Evolutionary conservation across 2,888 invertebrate species (phyloP).

Genomic region (Phyto melanocephala): DNA sequence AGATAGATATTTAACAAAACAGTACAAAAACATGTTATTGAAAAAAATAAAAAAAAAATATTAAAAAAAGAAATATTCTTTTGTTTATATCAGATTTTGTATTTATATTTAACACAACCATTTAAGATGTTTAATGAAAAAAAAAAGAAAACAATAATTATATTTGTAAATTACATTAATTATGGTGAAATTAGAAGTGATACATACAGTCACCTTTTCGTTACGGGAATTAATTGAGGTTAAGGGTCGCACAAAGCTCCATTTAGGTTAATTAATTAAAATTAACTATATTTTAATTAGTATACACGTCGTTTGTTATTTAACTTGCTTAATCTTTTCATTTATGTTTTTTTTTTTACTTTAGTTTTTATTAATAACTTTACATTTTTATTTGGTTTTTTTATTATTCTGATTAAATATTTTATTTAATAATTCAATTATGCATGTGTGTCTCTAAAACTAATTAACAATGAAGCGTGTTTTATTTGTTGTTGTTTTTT

Average conservation of each 20-base stretch:
- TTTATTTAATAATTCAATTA: slow-evolving; percentile 31
- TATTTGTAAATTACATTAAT: too few species aligned
- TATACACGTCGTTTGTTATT: background rate
- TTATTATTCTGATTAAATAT: slow-evolving; percentile 2
- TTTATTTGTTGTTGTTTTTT: slow-evolving; percentile 13
- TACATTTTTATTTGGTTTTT: background rate
- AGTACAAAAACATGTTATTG: slow-evolving; percentile 22
- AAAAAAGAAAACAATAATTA: too few species aligned
- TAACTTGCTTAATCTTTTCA: background rate
- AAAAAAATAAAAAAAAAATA: too few species aligned
- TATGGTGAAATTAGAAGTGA: too few species aligned
- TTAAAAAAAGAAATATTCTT: background rate
- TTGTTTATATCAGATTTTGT: background rate
- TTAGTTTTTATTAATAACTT: slow-evolving; percentile 3
- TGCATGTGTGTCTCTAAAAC: slow-evolving; percentile 38
- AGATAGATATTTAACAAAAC: slow-evolving; percentile 45
- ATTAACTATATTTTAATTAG: background rate
- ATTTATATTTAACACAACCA: slow-evolving; percentile 52
- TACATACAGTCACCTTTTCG: too few species aligned
- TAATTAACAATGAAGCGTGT: slow-evolving; percentile 56
- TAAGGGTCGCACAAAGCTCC: too few species aligned
- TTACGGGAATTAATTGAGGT: too few species aligned
- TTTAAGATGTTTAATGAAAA: background rate
- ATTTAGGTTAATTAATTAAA: too few species aligned
- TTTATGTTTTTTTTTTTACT: background rate